phyloP scores from a whole-genome alignment of 1,140 invertebrate species.

The Carcinoscorpius rotundicauda region DNA sequence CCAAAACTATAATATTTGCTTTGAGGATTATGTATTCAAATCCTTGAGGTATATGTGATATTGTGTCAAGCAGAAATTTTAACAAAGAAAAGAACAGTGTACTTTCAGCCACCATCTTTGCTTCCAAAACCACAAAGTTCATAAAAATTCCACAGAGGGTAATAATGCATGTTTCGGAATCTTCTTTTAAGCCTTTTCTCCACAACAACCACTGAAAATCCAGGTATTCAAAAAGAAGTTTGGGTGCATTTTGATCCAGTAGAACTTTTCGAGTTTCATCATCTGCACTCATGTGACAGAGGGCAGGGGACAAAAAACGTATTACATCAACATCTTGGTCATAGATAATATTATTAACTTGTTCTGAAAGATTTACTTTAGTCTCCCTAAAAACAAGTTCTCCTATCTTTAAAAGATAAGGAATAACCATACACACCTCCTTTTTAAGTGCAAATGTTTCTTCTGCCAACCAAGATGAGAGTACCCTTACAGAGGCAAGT shows the following conservation, averaged over 20 bases:
- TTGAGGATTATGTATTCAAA: conserved; percentile 66
- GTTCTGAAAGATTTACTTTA: conserved; percentile 18
- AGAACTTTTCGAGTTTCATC: conserved; percentile 70
- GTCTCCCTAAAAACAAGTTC: conserved; percentile 34
- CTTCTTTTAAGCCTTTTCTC: conserved; percentile 6
- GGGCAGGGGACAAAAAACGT: conserved; percentile 63
- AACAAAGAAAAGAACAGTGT: conserved; percentile 60
- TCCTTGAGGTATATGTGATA: conserved; percentile 63
- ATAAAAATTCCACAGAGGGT: conserved; percentile 82
- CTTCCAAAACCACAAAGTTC: conserved; percentile 79
- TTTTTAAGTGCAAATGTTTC: conserved; percentile 78
- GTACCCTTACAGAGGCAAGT: conserved; percentile 64
- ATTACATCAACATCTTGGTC: conserved; percentile 46
- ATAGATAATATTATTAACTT: conserved; percentile 17
- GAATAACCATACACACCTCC: conserved; percentile 52
- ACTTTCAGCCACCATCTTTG: conserved; percentile 61
- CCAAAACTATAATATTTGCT: conserved; percentile 69
- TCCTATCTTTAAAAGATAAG: conserved; percentile 27
- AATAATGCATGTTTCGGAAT: conserved; percentile 1
- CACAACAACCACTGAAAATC: conserved; percentile 7
- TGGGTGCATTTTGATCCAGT: conserved; percentile 29
- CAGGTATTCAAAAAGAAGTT: conserved; percentile 27
- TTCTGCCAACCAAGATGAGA: conserved; percentile 78
- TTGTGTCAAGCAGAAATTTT: conserved; percentile 71
- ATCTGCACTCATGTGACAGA: conserved; percentile 82